phyloP scores from a whole-genome alignment of 2,888 invertebrate genomes.

The Scaptomyza tumidula region DNA sequence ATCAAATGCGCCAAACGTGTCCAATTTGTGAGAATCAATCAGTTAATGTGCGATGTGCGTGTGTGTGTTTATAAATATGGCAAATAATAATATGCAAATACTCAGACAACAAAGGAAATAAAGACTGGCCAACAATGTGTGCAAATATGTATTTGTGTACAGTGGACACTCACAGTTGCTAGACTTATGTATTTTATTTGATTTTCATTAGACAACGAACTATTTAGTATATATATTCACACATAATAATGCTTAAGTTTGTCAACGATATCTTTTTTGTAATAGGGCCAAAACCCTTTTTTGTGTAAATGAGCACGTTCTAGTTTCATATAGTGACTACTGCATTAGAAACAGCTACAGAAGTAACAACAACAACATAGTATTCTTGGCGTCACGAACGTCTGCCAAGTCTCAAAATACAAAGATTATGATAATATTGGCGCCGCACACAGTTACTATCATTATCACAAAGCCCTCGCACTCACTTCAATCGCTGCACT shows the following conservation, averaged over 20 bases:
- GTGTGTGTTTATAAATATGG: constrained; percentile 53
- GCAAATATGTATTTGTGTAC: constrained; percentile 19
- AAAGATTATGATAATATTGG: constrained; percentile 32
- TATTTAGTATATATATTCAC: background rate
- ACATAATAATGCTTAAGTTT: background rate
- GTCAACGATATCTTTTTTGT: background rate
- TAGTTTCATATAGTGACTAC: background rate
- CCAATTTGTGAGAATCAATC: constrained; percentile 53
- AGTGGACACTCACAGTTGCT: background rate
- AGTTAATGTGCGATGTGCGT: background rate
- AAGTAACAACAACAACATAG: constrained; percentile 22
- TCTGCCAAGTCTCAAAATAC: constrained; percentile 49
- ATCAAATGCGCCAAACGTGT: constrained; percentile 44
- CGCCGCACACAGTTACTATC: constrained; percentile 4
- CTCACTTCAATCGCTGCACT: constrained; percentile 19
- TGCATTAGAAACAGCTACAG: constrained; percentile 21
- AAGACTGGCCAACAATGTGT: constrained; percentile 43
- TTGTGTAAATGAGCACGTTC: background rate
- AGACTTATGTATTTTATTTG: background rate
- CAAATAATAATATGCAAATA: constrained; percentile 49
- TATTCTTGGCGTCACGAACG: constrained; percentile 46
- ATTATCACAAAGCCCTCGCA: constrained; percentile 28
- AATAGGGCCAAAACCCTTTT: background rate
- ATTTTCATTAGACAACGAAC: background rate
- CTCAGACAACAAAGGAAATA: constrained; percentile 53